Evolutionary conservation across 2,113 vertebrate genomes (phyloP).

Genomic region (Jaculus jaculus): DNA sequence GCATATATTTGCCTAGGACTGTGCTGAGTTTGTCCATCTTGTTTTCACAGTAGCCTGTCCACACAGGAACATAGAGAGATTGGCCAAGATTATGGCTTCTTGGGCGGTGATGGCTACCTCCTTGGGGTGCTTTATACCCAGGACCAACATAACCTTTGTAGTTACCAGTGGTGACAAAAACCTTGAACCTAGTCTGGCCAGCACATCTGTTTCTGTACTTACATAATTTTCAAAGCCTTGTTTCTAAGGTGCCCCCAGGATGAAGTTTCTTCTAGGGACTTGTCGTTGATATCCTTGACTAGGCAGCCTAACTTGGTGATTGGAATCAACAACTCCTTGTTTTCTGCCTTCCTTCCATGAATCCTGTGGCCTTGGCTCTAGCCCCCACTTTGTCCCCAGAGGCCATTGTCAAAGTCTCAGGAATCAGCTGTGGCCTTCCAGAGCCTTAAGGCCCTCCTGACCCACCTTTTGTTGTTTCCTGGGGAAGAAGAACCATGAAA

Average conservation of each 20-base stretch:
- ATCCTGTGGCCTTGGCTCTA: constrained; percentile 93
- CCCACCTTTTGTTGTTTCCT: constrained; percentile 93
- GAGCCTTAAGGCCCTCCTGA: constrained; percentile 82
- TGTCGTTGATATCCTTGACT: constrained; percentile 94
- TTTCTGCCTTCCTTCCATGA: constrained; percentile 94
- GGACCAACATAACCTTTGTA: background rate
- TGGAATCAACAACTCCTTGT: constrained; percentile 98
- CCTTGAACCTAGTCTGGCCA: background rate
- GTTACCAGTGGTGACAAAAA: too few species aligned
- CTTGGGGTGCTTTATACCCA: background rate
- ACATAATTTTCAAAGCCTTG: background rate
- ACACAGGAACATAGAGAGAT: too few species aligned
- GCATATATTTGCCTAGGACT: too few species aligned
- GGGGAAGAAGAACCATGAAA: background rate
- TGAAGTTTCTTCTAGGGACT: constrained; percentile 84
- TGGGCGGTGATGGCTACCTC: background rate
- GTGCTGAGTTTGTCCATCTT: background rate
- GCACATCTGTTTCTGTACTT: constrained; percentile 1
- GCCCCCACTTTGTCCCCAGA: constrained; percentile 92
- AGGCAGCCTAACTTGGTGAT: constrained; percentile 96
- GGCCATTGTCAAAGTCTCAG: constrained; percentile 92
- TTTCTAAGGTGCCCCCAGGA: constrained; percentile 63
- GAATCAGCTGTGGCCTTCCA: constrained; percentile 90
- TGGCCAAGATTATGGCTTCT: background rate
- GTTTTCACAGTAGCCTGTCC: background rate